Percentiles rank a stretch among this genome's conserved stretches.
Conservation (phyloP, 2,113 vertebrate species). For the Notothenia rossii region DNA sequence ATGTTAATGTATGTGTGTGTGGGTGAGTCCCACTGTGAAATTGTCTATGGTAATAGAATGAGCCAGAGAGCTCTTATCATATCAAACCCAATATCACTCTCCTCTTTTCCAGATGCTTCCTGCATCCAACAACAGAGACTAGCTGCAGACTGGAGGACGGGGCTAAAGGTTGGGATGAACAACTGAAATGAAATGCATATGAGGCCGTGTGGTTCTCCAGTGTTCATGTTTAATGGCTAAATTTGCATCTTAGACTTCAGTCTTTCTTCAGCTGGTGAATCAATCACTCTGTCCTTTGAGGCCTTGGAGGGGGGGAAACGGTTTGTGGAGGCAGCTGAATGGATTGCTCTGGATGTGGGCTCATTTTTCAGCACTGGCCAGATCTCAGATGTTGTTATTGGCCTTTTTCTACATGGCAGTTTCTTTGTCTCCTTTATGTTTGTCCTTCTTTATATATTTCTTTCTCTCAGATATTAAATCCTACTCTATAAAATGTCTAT, state of each 20-base stretch:
- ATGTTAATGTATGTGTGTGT: background rate
- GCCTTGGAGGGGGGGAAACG: conserved; percentile 14
- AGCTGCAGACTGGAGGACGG: conserved; percentile 9
- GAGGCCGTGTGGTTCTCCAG: conserved; percentile 26
- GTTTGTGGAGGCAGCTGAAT: conserved; percentile 17
- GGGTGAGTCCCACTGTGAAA: conserved; percentile 11
- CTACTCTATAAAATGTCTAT: background rate
- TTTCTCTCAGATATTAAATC: background rate
- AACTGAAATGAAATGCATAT: conserved; percentile 7
- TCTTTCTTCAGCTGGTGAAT: conserved; percentile 18
- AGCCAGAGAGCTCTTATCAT: conserved; percentile 44
- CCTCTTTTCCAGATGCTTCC: background rate
- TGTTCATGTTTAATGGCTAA: background rate
- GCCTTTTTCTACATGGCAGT: background rate
- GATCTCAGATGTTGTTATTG: background rate
- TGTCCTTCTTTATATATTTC: too few species aligned
- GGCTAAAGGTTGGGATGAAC: conserved; percentile 11
- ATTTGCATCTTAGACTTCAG: conserved; percentile 13
- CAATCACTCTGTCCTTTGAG: conserved; percentile 31
- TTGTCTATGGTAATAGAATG: conserved; percentile 43
- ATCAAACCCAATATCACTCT: conserved; percentile 11
- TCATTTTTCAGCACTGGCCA: conserved; percentile 16
- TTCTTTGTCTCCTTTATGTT: background rate
- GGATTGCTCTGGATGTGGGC: background rate
- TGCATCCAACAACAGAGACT: background rate